These are phyloP conservation scores for Pogonophryne albipinna DNA, from an alignment of 2,797 vertebrate genomes.

Conservation along the genomic window DNA sequence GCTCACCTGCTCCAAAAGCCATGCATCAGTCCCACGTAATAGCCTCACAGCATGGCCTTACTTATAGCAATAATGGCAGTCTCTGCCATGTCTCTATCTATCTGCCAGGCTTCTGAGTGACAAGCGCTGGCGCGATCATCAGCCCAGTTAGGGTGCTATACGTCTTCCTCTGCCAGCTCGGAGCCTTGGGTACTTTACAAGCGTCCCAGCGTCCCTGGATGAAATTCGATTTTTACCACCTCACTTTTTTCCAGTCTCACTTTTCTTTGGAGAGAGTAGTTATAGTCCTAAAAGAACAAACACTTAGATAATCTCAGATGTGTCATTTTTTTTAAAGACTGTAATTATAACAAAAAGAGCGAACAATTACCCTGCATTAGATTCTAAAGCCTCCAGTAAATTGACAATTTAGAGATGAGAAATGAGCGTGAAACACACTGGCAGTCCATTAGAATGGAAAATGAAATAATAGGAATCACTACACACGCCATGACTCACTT, in stretches of 20 bases:
- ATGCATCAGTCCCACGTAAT: slow-evolving; percentile 63
- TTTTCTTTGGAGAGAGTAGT: slow-evolving; percentile 24
- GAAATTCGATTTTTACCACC: slow-evolving; percentile 76
- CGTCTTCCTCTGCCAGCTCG: slow-evolving; percentile 68
- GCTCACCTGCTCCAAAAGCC: slow-evolving; percentile 66
- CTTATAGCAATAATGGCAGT: slow-evolving; percentile 67
- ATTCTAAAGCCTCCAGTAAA: slow-evolving; percentile 59
- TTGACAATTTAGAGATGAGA: slow-evolving; percentile 62
- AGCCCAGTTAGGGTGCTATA: slow-evolving; percentile 64
- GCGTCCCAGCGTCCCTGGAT: slow-evolving; percentile 48
- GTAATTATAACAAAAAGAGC: slow-evolving; percentile 65
- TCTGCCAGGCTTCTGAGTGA: slow-evolving; percentile 73
- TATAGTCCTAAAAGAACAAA: slow-evolving; percentile 40
- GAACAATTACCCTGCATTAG: slow-evolving; percentile 37
- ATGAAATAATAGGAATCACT: slow-evolving; percentile 62
- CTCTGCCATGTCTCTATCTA: slow-evolving; percentile 66
- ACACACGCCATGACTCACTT: slow-evolving; percentile 48
- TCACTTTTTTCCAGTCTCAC: slow-evolving; percentile 54
- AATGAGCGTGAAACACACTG: slow-evolving; percentile 59
- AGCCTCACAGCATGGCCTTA: slow-evolving; percentile 65
- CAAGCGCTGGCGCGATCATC: slow-evolving; percentile 66
- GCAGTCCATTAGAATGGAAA: slow-evolving; percentile 54
- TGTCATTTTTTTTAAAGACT: slow-evolving; percentile 43
- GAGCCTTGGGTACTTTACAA: slow-evolving; percentile 63
- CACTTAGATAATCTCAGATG: slow-evolving; percentile 31